Evolutionary conservation across 37 sponge, comb jelly and placozoan genomes (phyloP).

Genomic region (Tethya wilhelma): DNA sequence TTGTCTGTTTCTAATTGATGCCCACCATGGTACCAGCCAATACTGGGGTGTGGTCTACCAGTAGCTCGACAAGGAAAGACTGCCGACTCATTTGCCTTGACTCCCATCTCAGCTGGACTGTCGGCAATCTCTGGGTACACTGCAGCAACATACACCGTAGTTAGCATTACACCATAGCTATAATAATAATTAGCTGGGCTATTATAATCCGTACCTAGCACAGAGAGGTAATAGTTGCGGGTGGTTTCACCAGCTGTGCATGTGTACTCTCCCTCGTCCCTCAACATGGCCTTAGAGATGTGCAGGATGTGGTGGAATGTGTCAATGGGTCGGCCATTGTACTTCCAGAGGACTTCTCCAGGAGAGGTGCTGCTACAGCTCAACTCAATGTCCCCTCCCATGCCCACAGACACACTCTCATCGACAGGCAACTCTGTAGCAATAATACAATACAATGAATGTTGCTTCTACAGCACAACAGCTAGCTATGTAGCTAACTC

Average conservation of each 20-base stretch:
- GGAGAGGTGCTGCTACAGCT: too few relatives aligned
- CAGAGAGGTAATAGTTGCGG: conserved; percentile 18
- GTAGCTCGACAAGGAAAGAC: conserved; percentile 7
- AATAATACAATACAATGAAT: background rate
- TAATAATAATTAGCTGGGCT: too few relatives aligned
- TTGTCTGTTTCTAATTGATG: background rate
- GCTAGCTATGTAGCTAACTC: background rate
- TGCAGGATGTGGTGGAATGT: too few relatives aligned
- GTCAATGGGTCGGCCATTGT: too few relatives aligned
- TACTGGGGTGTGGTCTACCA: conserved; percentile 17
- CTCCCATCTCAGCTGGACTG: too few relatives aligned
- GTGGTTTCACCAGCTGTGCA: background rate
- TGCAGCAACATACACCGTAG: too few relatives aligned
- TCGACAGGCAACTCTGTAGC: conserved; percentile 1
- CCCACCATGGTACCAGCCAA: conserved; percentile 6
- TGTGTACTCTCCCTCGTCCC: conserved; percentile 30
- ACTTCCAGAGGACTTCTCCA: too few relatives aligned
- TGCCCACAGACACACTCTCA: background rate
- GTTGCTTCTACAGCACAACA: background rate
- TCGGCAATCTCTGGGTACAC: too few relatives aligned
- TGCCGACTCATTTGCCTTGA: background rate
- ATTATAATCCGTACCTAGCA: conserved; percentile 19
- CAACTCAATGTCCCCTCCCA: conserved; percentile 8
- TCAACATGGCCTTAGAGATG: background rate
- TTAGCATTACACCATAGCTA: too few relatives aligned